Base-by-base conservation (phyloP, 2,888 invertebrate genomes). In the Harpalus rubripes region DNA sequence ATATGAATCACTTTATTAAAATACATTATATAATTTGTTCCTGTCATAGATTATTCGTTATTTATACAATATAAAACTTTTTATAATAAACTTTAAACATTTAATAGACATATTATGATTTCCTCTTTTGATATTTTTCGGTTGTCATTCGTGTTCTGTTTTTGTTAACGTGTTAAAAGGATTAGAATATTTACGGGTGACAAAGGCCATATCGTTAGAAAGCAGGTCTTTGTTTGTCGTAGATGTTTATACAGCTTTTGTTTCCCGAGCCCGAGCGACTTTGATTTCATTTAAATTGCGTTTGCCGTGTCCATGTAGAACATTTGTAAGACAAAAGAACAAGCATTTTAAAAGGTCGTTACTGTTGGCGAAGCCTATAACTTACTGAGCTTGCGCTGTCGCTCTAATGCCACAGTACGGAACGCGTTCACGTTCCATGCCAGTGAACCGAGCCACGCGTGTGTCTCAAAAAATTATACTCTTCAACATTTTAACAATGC, bases 331-430 rank as follows among this genome's bases (percentile, higher is more conserved):
- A 74, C 72, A 74, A 74, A 74, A 74, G 72, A 74, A 74, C 72
- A 65, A 81, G 65, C 81, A 81, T 81, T 61, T 81, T 81, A 63
- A 80, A 81, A 81, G 81, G 81, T 81, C 81, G 63, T 81, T 81
- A 81, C 81, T 81, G 81, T 12, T 16, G 61, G 16, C 80, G 32
- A 61, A 41, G 61, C 61, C 61, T 81, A 63, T 81, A 81, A 61
- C 63, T 81, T 81, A 65, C 41, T 52, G 44, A 52, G 44, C 22
- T 44, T 81, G 41, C 81, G 44, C 68, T 15, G 39, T 41, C 32
- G 68, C 68, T 22, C 7, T 59, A 15, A 16, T 59, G 18, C 59
- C 12, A 63, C 63, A 26, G n/a, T 68, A 68, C 39, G 68, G 39
- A 32, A 68, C 39, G 68, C 63, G 12, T 15, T 44, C 44, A 15